Base-by-base conservation (phyloP, 1,140 invertebrate species). In the Coelopa frigida region DNA sequence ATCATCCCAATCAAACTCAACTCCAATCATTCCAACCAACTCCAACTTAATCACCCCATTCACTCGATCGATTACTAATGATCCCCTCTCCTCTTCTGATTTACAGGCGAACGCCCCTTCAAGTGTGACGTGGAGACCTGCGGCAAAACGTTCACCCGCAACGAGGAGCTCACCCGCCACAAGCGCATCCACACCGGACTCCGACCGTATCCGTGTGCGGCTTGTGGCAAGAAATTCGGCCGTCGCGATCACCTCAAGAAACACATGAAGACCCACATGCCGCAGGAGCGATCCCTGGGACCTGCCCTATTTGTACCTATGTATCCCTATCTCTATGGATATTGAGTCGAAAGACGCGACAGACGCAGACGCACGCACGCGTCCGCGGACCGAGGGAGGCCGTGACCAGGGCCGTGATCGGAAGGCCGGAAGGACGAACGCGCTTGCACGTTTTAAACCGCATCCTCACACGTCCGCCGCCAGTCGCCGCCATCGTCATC, bases 151-250 rank as follows among this genome's bases (percentile, higher is more conserved):
- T 96, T 96, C 59, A 93, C 91, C 0, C 77, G 91, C 49, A 96
- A 95, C 68, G 91, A 95, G 70, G 91, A 96, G 62, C 70, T 95
- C 31, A 94, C 91, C 0, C 75, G 91, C 18, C 92, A 96, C 70
- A 86, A 87, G 54, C 76, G 89, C 44, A 96, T 95, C 40, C 92
- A 96, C 66, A 86, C 86, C 0, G 87, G 87, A 2, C 68, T 87
- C 0, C 75, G 87, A 7, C 89, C 89, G 0, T 91, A 84, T 61
- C 76, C 81, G 0, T 94, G 90, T 64, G 58, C 72, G 0, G 75
- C 81, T 6, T 94, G 92, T 50, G 83, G 82, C 0, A 94, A 94
- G 69, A 76, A 83, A 26, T 95, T 95, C 59, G 91, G 91, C 0
- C 77, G 91, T 12, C 85, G 94, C 51, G 90, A 94, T 64, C 87